These are phyloP conservation scores for Helicoverpa armigera DNA, from an alignment of 1,140 invertebrate species.

Conservation along the genomic window DNA sequence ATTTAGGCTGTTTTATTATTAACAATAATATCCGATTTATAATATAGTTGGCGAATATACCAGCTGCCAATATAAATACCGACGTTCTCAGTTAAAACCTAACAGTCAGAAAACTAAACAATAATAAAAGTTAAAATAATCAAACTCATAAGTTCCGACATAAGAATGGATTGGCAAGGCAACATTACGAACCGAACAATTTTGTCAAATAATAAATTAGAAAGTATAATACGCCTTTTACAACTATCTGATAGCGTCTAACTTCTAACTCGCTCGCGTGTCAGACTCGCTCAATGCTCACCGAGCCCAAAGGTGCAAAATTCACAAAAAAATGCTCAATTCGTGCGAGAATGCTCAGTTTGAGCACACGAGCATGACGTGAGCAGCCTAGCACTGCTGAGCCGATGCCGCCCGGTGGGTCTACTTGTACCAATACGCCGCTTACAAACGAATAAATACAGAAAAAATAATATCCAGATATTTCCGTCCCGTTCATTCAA, in stretches of 20 bases:
- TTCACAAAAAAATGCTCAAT: conserved; percentile 37
- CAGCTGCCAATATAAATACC: conserved; percentile 24
- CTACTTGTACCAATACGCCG: conserved; percentile 1
- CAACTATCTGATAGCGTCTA: conserved; percentile 51
- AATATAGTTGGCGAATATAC: not conserved
- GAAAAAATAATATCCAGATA: no score
- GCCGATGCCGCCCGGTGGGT: conserved; percentile 37
- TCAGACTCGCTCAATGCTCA: not conserved
- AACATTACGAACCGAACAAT: conserved; percentile 28
- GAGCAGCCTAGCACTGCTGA: not conserved
- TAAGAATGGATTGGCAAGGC: conserved; percentile 56
- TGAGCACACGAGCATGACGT: conserved; percentile 20
- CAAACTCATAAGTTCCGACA: conserved; percentile 46
- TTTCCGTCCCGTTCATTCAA: not conserved
- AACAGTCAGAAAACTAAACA: conserved; percentile 32
- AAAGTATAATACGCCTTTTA: conserved; percentile 25
- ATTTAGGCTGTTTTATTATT: no score
- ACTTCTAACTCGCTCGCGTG: conserved; percentile 37
- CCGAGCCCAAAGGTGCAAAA: conserved; percentile 25
- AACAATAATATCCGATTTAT: no score
- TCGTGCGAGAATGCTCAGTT: conserved; percentile 23
- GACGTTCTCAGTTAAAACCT: conserved; percentile 21
- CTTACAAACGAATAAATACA: no score
- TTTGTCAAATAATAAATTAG: conserved; percentile 34
- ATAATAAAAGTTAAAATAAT: conserved; percentile 43